Conservation (phyloP, 2,888 invertebrate genomes). For the Chymomyza caudatula region DNA sequence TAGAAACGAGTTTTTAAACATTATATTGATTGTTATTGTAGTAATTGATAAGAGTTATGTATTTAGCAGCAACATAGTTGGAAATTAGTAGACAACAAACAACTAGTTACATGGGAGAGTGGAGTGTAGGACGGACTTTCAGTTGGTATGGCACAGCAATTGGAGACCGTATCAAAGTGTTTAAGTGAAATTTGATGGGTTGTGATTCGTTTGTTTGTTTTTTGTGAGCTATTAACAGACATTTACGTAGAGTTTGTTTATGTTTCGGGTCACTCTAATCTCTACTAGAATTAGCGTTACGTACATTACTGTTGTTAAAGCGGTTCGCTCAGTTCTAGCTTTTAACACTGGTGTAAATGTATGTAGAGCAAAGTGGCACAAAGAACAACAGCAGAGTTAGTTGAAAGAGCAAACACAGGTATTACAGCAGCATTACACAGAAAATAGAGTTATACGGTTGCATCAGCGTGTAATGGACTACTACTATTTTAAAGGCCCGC, state of each 20-base stretch:
- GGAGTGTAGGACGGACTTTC: not conserved
- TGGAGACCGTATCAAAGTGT: slow-evolving; percentile 9
- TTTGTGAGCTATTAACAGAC: too few relatives aligned
- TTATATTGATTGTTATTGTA: slow-evolving; percentile 18
- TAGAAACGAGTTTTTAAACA: not conserved
- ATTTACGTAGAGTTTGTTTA: too few relatives aligned
- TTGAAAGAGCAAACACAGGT: not conserved
- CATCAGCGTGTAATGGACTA: not conserved
- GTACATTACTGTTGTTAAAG: not conserved
- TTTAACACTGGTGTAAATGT: too few relatives aligned
- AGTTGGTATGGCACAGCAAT: not conserved
- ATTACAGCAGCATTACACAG: not conserved
- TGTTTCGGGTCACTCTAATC: not conserved
- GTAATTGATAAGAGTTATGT: not conserved
- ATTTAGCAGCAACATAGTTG: not conserved
- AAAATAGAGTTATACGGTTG: not conserved
- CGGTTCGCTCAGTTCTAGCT: not conserved
- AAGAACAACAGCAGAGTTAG: not conserved
- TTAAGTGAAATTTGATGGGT: slow-evolving; percentile 18
- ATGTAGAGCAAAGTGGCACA: not conserved
- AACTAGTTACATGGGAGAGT: not conserved
- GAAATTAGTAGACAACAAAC: not conserved
- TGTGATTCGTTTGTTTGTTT: too few relatives aligned
- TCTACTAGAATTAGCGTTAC: not conserved
- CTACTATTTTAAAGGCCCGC: not conserved